Conservation (phyloP, 2,797 vertebrate genomes). For the Tiaroga cobitis region DNA sequence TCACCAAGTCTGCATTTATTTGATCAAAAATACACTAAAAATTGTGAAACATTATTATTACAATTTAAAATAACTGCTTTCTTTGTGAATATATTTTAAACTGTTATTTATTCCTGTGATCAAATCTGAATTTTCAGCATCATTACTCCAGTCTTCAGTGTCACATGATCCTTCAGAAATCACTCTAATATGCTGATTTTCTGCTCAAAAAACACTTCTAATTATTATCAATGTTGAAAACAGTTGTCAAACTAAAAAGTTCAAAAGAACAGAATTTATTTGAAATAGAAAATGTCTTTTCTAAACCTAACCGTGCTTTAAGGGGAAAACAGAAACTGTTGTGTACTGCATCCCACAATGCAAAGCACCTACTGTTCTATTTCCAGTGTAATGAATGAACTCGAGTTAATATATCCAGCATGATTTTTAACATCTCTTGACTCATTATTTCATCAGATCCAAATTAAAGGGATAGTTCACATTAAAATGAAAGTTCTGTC, state of each 20-base stretch:
- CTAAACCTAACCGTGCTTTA: neutral
- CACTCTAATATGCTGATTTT: neutral
- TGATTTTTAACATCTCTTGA: slow-evolving; percentile 3
- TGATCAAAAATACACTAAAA: neutral
- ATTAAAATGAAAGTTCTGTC: neutral
- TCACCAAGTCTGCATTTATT: neutral
- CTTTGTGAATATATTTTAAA: neutral
- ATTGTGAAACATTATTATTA: neutral
- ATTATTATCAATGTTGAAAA: neutral
- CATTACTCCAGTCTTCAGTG: neutral
- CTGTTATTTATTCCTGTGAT: neutral
- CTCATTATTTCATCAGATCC: slow-evolving; percentile 19
- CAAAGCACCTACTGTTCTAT: neutral
- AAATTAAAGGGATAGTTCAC: neutral
- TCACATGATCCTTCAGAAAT: neutral
- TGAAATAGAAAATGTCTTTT: neutral
- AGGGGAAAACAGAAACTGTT: neutral
- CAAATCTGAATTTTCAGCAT: neutral
- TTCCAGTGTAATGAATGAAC: neutral
- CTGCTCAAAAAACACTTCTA: neutral
- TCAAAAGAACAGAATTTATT: too few species aligned
- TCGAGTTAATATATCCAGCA: neutral
- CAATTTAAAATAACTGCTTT: neutral
- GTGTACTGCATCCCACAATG: slow-evolving; percentile 9
- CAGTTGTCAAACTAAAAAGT: too few species aligned